Evolutionary conservation across 2,113 vertebrate genomes (phyloP), one percentile per base, ranked within the genome.

Genomic region (Salvelinus fontinalis): DNA sequence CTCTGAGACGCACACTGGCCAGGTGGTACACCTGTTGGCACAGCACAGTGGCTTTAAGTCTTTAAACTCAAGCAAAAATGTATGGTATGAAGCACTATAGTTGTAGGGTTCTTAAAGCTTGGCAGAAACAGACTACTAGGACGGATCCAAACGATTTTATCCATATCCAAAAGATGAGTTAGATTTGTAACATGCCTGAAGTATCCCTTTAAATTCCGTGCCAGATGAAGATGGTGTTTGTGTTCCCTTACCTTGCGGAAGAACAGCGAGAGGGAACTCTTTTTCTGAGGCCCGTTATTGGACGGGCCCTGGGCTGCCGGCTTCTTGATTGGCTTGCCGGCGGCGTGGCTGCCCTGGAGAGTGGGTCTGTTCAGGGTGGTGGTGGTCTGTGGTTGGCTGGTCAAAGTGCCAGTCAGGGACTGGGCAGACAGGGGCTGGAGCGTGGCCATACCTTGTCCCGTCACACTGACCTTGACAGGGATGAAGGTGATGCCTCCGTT

Each of bases 211-310:
- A 54, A 18, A 11, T 44, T 44, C 9, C 8, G 20, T 27, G 27
- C 60, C 27, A 13, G n/a, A 71, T 44, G 39, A 44, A 44, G 9
- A 44, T 11, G 39, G 39, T 44, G 39, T 44, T 12, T 44, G 39
- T 44, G 39, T 48, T 29, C 39, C 24, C 18, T 48, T 5, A 98
- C 97, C 95, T 99, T 99, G 81, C 97, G 95, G 90, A 98, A 98
- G 88, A 99, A 99, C 5, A 99, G 93, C 0, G 96, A 95, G 83
- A 99, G 90, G 2, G 97, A 98, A 6, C 97, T 97, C 0, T 94
- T 97, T 86, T 87, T 95, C 85, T 93, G 95, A 0, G 95, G 93
- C 64, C 85, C 12, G 60, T 68, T 4, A 49, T 44, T 71, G 44
- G 20, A 95, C 76, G 16, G 84, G 83, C 3, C 93, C 92, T 62